Evolutionary conservation across 2,113 vertebrate species (phyloP), one percentile per base, ranked within the genome.

Genomic region (Tupaia chinensis): DNA sequence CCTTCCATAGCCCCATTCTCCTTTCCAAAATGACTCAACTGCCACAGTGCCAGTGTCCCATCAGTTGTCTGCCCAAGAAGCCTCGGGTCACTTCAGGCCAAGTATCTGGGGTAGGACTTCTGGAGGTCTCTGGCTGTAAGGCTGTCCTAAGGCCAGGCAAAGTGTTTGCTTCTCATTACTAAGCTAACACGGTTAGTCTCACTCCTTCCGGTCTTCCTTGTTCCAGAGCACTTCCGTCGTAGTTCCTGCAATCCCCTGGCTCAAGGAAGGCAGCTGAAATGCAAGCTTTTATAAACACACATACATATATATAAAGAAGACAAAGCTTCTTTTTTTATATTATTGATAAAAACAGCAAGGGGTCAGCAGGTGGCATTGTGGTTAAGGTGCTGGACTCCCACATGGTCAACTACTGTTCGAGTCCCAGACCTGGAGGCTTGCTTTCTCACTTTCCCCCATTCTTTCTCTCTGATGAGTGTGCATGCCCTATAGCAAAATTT

Each of bases 1-100:
- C 90, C 53, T 88, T 68, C 3, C 14, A 44, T 5, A 6, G 34
- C 3, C 29, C 63, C 29, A 11, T 87, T 90, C 73, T 89, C 32
- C 74, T 93, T 93, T 90, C 73, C 86, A 77, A 89, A 93, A 60
- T 58, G 91, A 27, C 68, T 81, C 34, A 91, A 29, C 58, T 34
- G 60, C 25, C 81, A 79, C 19, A 60, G n/a, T 27, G 13, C 29
- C 25, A 53, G 0, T 5, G 60, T 72, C n/a, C 87, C 14, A 20
- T 23, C 68, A 53, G 72, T 76, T 63, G 53, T 60, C 78, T 79
- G 13, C 44, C 69, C 78, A 80, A 44, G 92, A 68, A 70, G 72
- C 15, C 16, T 3, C 11, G 0, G 0, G 70, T 66, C 61, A 20
- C 58, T 86, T 69, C 23, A 74, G 22, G 69, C 29, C 44, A 78